Percentiles rank a stretch among this genome's conserved stretches.
Conservation (phyloP, 1,140 invertebrate species). For the Ooceraea biroi region DNA sequence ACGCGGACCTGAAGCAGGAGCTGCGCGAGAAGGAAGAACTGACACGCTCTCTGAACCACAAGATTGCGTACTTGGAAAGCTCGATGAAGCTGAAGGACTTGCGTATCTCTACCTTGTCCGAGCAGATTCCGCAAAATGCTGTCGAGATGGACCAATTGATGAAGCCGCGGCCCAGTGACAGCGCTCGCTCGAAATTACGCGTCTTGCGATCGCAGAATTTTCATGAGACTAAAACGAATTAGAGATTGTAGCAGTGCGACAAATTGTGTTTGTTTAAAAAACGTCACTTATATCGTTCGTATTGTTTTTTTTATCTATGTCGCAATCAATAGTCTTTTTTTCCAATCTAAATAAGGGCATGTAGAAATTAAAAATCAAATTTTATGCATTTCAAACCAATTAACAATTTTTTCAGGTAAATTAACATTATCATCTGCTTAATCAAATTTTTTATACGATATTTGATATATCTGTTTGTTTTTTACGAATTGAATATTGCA, state of each 20-base stretch:
- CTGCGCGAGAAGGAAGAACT: conserved; percentile 81
- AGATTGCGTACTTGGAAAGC: conserved; percentile 85
- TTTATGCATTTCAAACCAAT: neutral
- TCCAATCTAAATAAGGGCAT: neutral
- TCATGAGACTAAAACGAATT: conserved; percentile 32
- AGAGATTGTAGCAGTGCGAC: neutral
- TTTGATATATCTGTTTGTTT: no score
- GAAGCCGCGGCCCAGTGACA: conserved; percentile 39
- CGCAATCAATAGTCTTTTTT: neutral
- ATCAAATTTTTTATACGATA: no score
- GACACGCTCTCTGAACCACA: conserved; percentile 81
- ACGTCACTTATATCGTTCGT: neutral
- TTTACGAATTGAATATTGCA: no score
- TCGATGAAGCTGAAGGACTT: conserved; percentile 86
- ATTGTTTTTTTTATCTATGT: neutral
- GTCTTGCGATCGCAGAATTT: conserved; percentile 9
- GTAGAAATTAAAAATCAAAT: conserved; percentile 4
- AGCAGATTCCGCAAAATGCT: conserved; percentile 65
- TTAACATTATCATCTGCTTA: neutral
- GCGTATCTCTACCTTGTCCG: conserved; percentile 84
- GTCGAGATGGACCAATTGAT: conserved; percentile 57
- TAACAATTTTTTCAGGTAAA: conserved; percentile 14
- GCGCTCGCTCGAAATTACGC: conserved; percentile 38
- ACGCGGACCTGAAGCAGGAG: conserved; percentile 80
- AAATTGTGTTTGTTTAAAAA: neutral